Conservation (phyloP, 2,113 vertebrate genomes). For the Pterocles gutturalis region DNA sequence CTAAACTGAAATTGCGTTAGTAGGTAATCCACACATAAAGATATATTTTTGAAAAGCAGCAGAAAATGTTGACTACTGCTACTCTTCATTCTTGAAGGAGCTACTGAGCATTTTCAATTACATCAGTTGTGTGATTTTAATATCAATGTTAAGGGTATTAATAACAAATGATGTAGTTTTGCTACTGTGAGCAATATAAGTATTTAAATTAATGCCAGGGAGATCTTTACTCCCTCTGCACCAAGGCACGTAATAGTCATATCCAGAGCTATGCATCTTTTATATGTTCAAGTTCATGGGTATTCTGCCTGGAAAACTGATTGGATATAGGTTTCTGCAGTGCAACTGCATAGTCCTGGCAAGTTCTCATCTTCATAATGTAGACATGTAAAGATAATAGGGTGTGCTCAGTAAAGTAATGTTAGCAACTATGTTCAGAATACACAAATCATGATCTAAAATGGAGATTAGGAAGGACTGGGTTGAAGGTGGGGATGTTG, state of each 20-base stretch:
- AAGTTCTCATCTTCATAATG: neutral
- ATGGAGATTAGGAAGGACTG: neutral
- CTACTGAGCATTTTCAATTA: neutral
- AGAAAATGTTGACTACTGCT: neutral
- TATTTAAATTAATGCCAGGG: neutral
- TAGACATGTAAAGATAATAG: neutral
- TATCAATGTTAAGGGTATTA: neutral
- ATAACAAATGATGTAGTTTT: slow-evolving; percentile 14
- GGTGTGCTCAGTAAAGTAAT: neutral
- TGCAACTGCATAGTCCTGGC: neutral
- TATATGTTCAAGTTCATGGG: neutral
- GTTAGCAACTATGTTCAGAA: neutral
- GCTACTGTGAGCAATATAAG: neutral
- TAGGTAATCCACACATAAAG: neutral
- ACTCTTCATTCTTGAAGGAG: neutral
- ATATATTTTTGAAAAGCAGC: neutral
- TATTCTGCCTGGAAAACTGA: neutral
- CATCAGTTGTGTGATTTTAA: neutral
- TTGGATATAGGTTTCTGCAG: neutral
- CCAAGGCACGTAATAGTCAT: neutral
- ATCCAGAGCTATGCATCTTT: neutral
- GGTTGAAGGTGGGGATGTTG: neutral
- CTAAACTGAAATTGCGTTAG: neutral
- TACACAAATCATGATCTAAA: neutral
- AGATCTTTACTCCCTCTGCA: neutral